A percentile compares a stretch with the other conserved stretches of the same genome.
Conservation (phyloP, 2,113 vertebrate species). For the Oriolus oriolus region DNA sequence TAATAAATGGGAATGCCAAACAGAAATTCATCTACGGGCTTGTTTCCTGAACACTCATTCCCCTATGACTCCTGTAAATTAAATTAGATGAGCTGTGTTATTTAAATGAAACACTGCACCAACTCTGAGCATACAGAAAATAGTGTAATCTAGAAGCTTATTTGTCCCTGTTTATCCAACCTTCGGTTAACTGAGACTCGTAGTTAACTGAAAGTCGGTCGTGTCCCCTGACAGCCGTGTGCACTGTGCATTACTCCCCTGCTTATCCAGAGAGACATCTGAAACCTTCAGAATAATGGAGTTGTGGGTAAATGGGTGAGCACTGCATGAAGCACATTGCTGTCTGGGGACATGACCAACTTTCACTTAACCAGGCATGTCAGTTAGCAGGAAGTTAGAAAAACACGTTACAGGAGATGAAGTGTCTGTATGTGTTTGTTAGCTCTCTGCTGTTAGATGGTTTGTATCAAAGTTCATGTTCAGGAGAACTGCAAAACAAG, state of each 20-base stretch:
- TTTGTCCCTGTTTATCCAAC: constrained; percentile 34
- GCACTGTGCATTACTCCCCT: constrained; percentile 20
- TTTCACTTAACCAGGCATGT: constrained; percentile 36
- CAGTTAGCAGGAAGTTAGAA: constrained; percentile 3
- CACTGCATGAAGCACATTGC: not conserved
- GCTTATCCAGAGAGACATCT: not conserved
- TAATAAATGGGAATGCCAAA: not conserved
- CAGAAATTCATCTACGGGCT: not conserved
- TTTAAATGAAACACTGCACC: constrained; percentile 8
- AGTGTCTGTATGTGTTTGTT: not conserved
- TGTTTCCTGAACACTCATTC: not conserved
- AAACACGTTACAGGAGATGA: not conserved
- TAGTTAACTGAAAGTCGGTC: constrained; percentile 53
- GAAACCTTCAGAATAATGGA: constrained; percentile 57
- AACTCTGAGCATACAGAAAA: not conserved
- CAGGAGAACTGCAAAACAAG: not conserved
- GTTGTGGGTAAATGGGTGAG: constrained; percentile 60
- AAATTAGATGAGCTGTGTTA: constrained; percentile 23
- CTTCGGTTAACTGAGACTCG: constrained; percentile 5
- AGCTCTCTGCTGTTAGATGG: constrained; percentile 18
- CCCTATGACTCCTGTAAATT: constrained; percentile 6
- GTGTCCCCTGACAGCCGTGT: constrained; percentile 36
- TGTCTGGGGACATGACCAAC: constrained; percentile 58
- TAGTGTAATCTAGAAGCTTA: not conserved
- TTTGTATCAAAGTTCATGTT: not conserved